Evolutionary conservation across 2,888 invertebrate species (phyloP).

Genomic region (Rotaria magnacalcarata): DNA sequence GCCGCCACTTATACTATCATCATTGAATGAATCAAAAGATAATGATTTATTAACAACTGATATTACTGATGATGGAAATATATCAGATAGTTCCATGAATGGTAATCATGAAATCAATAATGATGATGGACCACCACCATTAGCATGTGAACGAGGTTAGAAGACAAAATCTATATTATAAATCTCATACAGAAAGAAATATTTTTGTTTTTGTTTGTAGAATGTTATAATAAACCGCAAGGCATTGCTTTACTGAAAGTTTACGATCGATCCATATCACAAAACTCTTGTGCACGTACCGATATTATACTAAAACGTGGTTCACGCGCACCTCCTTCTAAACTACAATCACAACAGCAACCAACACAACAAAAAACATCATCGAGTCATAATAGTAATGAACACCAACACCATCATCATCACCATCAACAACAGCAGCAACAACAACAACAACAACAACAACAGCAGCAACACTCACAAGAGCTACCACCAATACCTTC

Average conservation of each 20-base stretch:
- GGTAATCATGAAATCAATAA: neutral
- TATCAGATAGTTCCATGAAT: neutral
- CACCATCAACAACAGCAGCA: neutral
- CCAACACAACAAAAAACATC: too few relatives aligned
- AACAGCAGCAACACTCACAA: neutral
- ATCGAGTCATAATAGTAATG: neutral
- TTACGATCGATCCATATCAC: conserved; percentile 32
- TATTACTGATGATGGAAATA: neutral
- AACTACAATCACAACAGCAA: too few relatives aligned
- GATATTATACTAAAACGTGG: conserved; percentile 37
- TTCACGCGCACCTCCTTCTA: neutral
- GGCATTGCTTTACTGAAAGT: neutral
- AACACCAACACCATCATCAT: too few relatives aligned
- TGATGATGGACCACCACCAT: neutral
- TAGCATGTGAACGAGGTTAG: neutral
- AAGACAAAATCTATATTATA: neutral
- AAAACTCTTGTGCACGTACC: conserved; percentile 35
- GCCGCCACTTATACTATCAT: neutral
- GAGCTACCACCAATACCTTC: neutral
- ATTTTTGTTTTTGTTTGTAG: neutral
- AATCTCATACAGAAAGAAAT: neutral
- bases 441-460: conserved; percentile 15
- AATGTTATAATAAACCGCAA: neutral
- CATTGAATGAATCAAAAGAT: conserved; percentile 21
- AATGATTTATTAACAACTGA: neutral